A percentile compares a stretch with the other conserved stretches of the same genome.
These are phyloP conservation scores for Piliocolobus tephrosceles DNA, from an alignment of 2,113 vertebrate species.

Conservation along the genomic window DNA sequence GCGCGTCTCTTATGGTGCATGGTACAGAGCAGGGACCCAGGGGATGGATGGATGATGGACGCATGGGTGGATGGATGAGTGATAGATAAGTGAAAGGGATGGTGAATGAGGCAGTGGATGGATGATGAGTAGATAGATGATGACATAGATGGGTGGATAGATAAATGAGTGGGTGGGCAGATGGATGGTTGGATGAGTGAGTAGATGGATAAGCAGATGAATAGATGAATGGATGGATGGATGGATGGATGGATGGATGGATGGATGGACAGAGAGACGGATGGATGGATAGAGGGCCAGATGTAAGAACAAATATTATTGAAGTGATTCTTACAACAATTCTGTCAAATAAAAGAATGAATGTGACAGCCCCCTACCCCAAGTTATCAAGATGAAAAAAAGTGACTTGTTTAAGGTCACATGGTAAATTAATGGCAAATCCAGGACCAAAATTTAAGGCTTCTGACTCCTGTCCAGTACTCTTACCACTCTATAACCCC, in stretches of 20 bases:
- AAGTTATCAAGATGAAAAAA: background rate
- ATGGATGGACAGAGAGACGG: too few relatives aligned
- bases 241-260: too few relatives aligned
- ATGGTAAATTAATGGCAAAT: background rate
- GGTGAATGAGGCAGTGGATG: too few relatives aligned
- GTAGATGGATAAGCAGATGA: too few relatives aligned
- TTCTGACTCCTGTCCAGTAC: background rate
- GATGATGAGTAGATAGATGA: background rate
- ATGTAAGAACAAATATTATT: background rate
- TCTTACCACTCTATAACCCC: background rate
- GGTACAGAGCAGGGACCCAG: background rate
- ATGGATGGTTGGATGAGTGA: too few relatives aligned
- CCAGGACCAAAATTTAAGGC: background rate
- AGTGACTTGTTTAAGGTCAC: background rate
- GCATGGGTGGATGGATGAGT: background rate
- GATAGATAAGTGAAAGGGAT: background rate
- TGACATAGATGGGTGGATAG: background rate
- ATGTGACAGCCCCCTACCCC: background rate
- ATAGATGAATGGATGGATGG: too few relatives aligned
- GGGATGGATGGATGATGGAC: too few relatives aligned
- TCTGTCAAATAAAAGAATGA: background rate
- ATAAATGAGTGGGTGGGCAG: too few relatives aligned
- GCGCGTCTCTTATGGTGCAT: background rate
- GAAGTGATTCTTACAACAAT: background rate
- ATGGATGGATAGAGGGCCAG: background rate